Base-by-base conservation (phyloP, 1,140 invertebrate genomes). In the Lithobius niger region DNA sequence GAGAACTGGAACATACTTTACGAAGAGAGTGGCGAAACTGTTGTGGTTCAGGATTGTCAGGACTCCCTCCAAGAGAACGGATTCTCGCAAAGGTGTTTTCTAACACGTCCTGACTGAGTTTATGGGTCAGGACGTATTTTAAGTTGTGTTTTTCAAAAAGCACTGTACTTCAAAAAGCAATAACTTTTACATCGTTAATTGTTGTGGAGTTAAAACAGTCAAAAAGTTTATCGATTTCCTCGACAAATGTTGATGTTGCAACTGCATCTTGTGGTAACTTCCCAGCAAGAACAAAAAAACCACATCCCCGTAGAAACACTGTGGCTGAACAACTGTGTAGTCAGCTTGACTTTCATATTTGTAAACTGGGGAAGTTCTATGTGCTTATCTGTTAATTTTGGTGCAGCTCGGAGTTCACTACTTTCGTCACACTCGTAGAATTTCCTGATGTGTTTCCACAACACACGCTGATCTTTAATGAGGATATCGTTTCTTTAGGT, bases 201-300 rank as follows among this genome's bases (percentile, higher is more conserved):
- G 10, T 36, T 10, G 10, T n/a, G n/a, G 10, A 10, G 31, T 59
- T 21, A 58, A 59, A 21, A 49, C 15, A 57, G 54, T 52, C 25
- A 58, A 59, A n/a, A 3, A 59, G 45, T 22, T 57, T 48, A 28
- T 57, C 55, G 21, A 54, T 22, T 47, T 28, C 31, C 24, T 57
- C 27, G 15, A 59, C n/a, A 26, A 59, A 59, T 10, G 52, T 18
- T 1, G 58, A 50, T 16, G 58, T 59, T 16, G 28, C 18, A 27
- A 55, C 24, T 21, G 44, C 56, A 3, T 58, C 51, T 18, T 27
- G 15, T 18, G 22, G 16, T 28, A 59, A 24, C 24, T 49, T 27
- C 15, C 48, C 52, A n/a, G 27, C 27, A 16, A 22, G 25, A 19
- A 28, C 2, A 36, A 21, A 54, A 25, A 19, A 50, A 45, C n/a